Percentiles rank a stretch among this genome's conserved stretches.
Conservation (phyloP, 2,888 invertebrate genomes). For the Mythimna albipuncta region DNA sequence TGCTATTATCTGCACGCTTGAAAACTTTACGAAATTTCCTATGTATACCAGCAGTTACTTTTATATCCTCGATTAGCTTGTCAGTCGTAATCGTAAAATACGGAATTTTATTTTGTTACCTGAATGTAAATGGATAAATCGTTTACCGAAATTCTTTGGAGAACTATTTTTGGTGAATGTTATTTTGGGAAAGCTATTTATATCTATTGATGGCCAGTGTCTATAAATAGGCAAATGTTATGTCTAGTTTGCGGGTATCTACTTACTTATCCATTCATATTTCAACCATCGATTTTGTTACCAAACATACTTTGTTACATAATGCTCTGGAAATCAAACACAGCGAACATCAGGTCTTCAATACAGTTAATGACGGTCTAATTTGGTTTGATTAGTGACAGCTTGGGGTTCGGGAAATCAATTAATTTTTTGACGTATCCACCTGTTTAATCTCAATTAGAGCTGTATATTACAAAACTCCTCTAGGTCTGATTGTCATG, state of each 20-base stretch:
- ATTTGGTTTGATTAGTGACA: no score
- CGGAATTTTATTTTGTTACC: slow-evolving; percentile 27
- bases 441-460: no score
- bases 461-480: no score
- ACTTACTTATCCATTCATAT: slow-evolving; percentile 9
- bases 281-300: not conserved
- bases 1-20: slow-evolving; percentile 67
- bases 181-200: slow-evolving; percentile 49
- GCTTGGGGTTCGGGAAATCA: no score
- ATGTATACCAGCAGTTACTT: slow-evolving; percentile 33
- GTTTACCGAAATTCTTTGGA: slow-evolving; percentile 19
- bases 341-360: not conserved
- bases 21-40: slow-evolving; percentile 38
- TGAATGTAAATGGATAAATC: slow-evolving; percentile 7
- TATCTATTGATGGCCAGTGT: slow-evolving; percentile 15
- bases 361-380: no score
- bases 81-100: slow-evolving; percentile 41
- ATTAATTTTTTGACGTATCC: no score
- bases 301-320: not conserved
- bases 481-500: no score
- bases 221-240: slow-evolving; percentile 17
- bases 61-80: slow-evolving; percentile 41
- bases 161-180: slow-evolving; percentile 24
- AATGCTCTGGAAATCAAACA: no score
- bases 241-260: not conserved